A percentile compares a stretch with the other conserved stretches of the same genome.
Evolutionary conservation across 1,140 invertebrate species (phyloP).

Genomic region (Drosophila parabipectinata): DNA sequence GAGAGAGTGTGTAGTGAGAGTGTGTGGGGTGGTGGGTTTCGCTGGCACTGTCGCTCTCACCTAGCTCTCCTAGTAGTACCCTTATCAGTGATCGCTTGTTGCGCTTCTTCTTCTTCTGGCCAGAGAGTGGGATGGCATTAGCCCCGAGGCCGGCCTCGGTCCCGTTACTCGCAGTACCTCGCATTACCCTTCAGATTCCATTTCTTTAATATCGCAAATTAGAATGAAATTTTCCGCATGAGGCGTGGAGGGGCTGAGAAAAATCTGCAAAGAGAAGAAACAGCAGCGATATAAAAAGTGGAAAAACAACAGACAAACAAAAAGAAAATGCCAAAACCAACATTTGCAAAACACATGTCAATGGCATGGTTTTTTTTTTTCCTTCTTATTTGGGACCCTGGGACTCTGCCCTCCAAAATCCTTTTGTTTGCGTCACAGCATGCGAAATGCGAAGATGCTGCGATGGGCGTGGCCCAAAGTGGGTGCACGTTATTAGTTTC

Average conservation of each 20-base stretch:
- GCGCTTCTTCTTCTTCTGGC: slow-evolving; percentile 25
- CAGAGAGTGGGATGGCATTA: slow-evolving; percentile 27
- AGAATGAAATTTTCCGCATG: slow-evolving; percentile 41
- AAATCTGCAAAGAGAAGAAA: slow-evolving; percentile 29
- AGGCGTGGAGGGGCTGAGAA: slow-evolving; percentile 13
- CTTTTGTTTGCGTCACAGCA: slow-evolving; percentile 61
- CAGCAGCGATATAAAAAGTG: neutral
- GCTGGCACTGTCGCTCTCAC: slow-evolving; percentile 34
- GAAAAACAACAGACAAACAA: slow-evolving; percentile 9
- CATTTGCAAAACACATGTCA: slow-evolving; percentile 82
- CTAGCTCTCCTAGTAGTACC: neutral
- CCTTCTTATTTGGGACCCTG: slow-evolving; percentile 16
- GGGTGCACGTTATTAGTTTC: slow-evolving; percentile 51
- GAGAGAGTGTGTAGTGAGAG: neutral
- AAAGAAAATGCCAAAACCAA: slow-evolving; percentile 57
- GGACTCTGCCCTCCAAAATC: slow-evolving; percentile 48
- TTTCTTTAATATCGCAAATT: slow-evolving; percentile 54
- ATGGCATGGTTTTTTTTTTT: slow-evolving; percentile 59
- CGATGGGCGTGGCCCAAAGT: slow-evolving; percentile 1
- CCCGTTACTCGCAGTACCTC: slow-evolving; percentile 6
- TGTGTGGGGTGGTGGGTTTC: slow-evolving; percentile 15
- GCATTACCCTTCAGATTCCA: slow-evolving; percentile 15
- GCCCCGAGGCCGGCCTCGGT: too few species aligned
- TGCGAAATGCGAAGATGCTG: slow-evolving; percentile 5
- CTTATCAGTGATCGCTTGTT: slow-evolving; percentile 71